phyloP scores from a whole-genome alignment of 2,888 invertebrate species.

The Parnassius orleans region DNA sequence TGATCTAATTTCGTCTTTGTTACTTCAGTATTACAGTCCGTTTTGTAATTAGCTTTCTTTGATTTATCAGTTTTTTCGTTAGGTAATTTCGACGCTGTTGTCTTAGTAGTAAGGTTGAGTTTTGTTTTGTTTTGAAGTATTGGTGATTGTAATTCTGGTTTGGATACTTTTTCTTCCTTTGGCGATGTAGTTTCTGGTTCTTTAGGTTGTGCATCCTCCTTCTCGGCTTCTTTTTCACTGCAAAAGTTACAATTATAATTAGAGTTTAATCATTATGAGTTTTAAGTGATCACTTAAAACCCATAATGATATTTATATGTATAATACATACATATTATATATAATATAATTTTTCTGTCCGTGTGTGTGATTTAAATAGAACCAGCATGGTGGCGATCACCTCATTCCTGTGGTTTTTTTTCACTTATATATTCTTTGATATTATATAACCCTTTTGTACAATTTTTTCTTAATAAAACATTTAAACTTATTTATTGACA shows the following conservation, averaged over 20 bases:
- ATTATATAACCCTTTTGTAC: too few relatives aligned
- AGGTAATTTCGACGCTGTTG: slow-evolving; percentile 33
- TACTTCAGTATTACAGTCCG: slow-evolving; percentile 26
- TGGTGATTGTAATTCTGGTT: slow-evolving; percentile 43
- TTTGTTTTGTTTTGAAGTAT: slow-evolving; percentile 35
- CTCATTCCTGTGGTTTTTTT: too few relatives aligned
- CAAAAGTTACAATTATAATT: slow-evolving; percentile 1
- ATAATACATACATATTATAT: too few relatives aligned
- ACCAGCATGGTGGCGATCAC: too few relatives aligned
- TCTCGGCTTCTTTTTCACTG: slow-evolving; percentile 48
- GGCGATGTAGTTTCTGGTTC: slow-evolving; percentile 35
- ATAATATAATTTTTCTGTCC: too few relatives aligned
- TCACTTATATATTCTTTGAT: too few relatives aligned
- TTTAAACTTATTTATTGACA: too few relatives aligned
- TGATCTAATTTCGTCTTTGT: slow-evolving; percentile 27
- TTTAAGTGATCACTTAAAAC: too few relatives aligned
- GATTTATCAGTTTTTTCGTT: slow-evolving; percentile 23
- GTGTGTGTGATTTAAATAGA: too few relatives aligned
- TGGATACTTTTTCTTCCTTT: slow-evolving; percentile 48
- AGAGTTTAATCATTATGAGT: too few relatives aligned
- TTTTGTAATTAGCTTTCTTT: slow-evolving; percentile 24
- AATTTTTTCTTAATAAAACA: too few relatives aligned
- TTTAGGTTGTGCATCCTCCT: slow-evolving; percentile 34
- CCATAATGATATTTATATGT: too few relatives aligned
- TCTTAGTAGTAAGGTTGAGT: slow-evolving; percentile 30